Evolutionary conservation across 2,113 vertebrate species (phyloP), one percentile per base, ranked within the genome.

Genomic region (Ctenomys sociabilis): DNA sequence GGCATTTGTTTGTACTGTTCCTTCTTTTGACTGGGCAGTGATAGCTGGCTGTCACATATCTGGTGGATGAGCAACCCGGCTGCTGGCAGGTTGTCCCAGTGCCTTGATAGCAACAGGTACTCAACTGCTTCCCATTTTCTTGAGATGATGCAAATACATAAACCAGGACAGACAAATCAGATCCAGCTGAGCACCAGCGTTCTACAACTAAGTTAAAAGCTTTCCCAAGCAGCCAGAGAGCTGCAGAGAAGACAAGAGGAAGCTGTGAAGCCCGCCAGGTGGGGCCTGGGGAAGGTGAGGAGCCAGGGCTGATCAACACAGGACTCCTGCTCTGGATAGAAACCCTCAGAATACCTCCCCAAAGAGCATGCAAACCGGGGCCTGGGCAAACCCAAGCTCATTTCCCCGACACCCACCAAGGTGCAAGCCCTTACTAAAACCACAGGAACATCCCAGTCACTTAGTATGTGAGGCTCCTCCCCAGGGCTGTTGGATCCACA

Each of bases 1-100:
- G 98, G 98, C 95, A 61, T 98, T 98, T 97, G 98, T 97, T 91
- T 95, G 95, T 94, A 97, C 97, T 97, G 63, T 89, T 95, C 91
- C 95, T 94, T 87, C 94, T 89, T 97, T 91, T 88, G 95, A 90
- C 94, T 97, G 96, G 96, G 94, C 94, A 95, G 90, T 96, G 95
- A 96, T 97, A 96, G 97, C 92, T 95, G 90, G 82, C 94, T 96
- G 8, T 77, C 97, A 97, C 97, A 96, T 97, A 96, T 97, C 94
- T 97, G 95, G 98, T 93, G 94, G 95, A 96, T 91, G 95, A 97
- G 97, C n/a, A n/a, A n/a, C 73, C 70, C 78, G 78, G 17, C 80
- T 88, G 89, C 6, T 83, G 94, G 89, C 49, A 87, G 86, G 81
- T 85, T 75, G 82, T 92, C 93, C 94, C 95, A 83, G 91, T 26